Base-by-base conservation (phyloP, 2,113 vertebrate species). In the Eupsittula cactorum region DNA sequence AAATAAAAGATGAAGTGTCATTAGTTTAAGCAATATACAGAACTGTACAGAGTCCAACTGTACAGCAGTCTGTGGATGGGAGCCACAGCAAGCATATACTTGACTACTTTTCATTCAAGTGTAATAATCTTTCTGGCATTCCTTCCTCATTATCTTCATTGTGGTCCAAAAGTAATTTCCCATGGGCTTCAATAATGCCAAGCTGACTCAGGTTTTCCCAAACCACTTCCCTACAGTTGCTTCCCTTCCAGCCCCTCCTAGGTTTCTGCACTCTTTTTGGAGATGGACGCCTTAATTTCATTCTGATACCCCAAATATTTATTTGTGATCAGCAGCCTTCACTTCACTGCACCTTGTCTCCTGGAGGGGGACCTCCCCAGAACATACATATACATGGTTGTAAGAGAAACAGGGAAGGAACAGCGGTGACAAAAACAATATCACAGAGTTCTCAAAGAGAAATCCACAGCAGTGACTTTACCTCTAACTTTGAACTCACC, bases 351-450 rank as follows among this genome's bases (percentile, higher is more conserved):
- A 75, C 13, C 17, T 67, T 55, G 23, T 59, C n/a, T 55, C 33
- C 35, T 4, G 0, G 9, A 21, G 25, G 12, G 11, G 18, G 4
- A 50, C 9, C 11, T 87, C 18, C 5, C 25, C 15, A 70, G 28
- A 86, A 70, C 28, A 73, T 27, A 39, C 1, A 37, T 27, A 12
- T 28, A 59, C 0, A 1, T 7, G 15, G 62, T 27, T 70, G 23
- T 18, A 70, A 74, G 28, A 82, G 33, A 71, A 42, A 69, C 53
- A 28, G 17, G 9, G 42, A 90, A 88, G 28, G 50, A 39, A 50
- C 33, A 28, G 1, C 0, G 0, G 16, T 67, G 50, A 70, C 60
- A 75, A 88, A 81, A 29, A 50, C 0, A 0, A 42, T 11, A 62
- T 21, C 10, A 25, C 12, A 29, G 74, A 78, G 42, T 28, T 42